A percentile compares a stretch with the other conserved stretches of the same genome.
phyloP scores from a whole-genome alignment of 2,888 invertebrate species.

The Acanthopleura granulata region DNA sequence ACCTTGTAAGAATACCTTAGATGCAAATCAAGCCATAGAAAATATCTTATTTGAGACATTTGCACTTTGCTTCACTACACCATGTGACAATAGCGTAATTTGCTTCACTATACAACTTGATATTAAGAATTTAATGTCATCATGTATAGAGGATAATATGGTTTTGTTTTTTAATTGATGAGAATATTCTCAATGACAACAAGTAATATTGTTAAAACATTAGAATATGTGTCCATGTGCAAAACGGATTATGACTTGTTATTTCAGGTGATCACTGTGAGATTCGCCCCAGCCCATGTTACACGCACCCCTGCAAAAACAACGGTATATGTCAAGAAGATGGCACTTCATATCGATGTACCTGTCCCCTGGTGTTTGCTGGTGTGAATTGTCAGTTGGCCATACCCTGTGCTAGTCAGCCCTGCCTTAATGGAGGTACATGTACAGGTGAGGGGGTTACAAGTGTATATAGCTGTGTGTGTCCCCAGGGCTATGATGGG shows the following conservation, averaged over 20 bases:
- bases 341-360: constrained; percentile 18
- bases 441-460: constrained; percentile 33
- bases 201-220: no score
- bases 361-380: constrained; percentile 12
- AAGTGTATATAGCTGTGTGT: constrained; percentile 30
- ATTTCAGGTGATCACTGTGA: constrained; percentile 38
- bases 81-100: no score
- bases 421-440: constrained; percentile 49
- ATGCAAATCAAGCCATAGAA: no score
- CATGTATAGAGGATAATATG: no score
- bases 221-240: neutral
- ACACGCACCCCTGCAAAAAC: constrained; percentile 43
- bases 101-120: no score
- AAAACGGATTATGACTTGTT: neutral
- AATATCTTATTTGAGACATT: no score
- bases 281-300: constrained; percentile 33
- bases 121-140: no score
- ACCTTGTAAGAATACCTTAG: no score
- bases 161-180: no score
- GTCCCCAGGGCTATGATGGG: constrained; percentile 27
- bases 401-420: constrained; percentile 42
- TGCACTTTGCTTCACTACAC: no score
- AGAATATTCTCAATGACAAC: no score
- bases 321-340: constrained; percentile 38
- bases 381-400: constrained; percentile 29